These are phyloP conservation scores for Octomys mimax DNA, from an alignment of 2,797 vertebrate species.

Conservation along the genomic window DNA sequence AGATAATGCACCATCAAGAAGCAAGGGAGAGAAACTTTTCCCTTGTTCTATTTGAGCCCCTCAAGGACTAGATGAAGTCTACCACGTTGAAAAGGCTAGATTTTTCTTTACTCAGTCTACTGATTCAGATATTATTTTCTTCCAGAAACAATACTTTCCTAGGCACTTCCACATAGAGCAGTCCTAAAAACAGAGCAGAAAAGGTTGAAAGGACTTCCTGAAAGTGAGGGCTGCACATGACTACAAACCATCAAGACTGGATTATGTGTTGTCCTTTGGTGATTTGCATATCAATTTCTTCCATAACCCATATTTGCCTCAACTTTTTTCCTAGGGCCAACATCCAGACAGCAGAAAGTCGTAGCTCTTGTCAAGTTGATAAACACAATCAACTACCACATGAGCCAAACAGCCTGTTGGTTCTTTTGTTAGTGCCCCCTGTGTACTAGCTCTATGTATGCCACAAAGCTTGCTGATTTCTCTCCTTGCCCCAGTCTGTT, in stretches of 20 bases:
- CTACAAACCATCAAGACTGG: not conserved
- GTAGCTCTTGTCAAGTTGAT: not conserved
- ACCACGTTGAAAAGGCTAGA: not conserved
- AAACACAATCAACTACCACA: not conserved
- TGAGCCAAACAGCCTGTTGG: not conserved
- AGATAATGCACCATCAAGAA: not conserved
- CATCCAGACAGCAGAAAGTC: not conserved
- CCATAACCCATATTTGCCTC: not conserved
- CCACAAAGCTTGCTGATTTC: not conserved
- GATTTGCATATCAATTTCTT: not conserved
- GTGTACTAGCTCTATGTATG: not conserved
- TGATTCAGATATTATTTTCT: not conserved
- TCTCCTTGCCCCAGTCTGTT: not conserved
- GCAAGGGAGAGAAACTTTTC: not conserved
- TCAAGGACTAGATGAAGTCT: not conserved
- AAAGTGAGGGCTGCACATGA: not conserved
- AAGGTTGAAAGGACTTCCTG: not conserved
- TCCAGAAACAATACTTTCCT: not conserved
- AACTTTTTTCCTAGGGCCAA: not conserved
- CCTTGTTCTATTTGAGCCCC: not conserved
- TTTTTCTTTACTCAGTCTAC: not conserved
- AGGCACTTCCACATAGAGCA: not conserved
- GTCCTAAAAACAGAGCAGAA: not conserved
- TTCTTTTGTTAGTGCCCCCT: not conserved
- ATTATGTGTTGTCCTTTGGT: not conserved